Evolutionary conservation across 2,888 invertebrate species (phyloP), one percentile per base, ranked within the genome.

Genomic region (Steinernema hermaphroditum): DNA sequence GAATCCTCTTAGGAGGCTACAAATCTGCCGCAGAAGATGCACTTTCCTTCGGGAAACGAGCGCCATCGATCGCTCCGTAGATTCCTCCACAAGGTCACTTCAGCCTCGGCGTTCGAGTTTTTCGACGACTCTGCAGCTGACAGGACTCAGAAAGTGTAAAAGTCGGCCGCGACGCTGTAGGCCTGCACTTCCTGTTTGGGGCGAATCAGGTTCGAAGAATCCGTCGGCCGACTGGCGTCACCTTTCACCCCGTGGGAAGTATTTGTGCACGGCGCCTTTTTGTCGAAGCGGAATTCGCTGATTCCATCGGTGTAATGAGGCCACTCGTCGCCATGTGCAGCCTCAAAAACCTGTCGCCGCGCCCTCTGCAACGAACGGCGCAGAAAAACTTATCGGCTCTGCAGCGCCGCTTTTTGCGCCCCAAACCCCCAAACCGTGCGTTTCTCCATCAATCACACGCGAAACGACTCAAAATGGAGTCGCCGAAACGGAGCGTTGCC

Each of bases 81-180:
- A n/a, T n/a, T n/a, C n/a, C 19, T 16, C 24, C 62, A 19, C 62
- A 62, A 62, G 62, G 62, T 62, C 62, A 62, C 54, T 54, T 54
- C 22, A 24, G 22, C 24, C 27, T 8, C n/a, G 62, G 62, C 62
- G 62, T 62, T 62, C 62, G 62, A 29, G 12, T 32, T 62, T 22
- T 62, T 62, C 62, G 62, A 16, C 34, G 62, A n/a, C 9, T 62
- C 32, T 62, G 62, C 62, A 62, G 62, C 29, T 62, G 62, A 62
- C 29, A 29, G 32, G 62, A 32, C 34, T 19, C 32, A n/a, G 16
- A 19, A 32, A 62, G 62, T 62, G 62, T 62, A 62, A 62, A 62
- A 9, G 50, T 2, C 6, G 24, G 50, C 22, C 2, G 24, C 19
- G 19, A 2, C 22, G 24, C 24, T 50, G 50, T n/a, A 24, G 22